Base-by-base conservation (phyloP, 2,113 vertebrate species). In the Scartelaos histophorus region DNA sequence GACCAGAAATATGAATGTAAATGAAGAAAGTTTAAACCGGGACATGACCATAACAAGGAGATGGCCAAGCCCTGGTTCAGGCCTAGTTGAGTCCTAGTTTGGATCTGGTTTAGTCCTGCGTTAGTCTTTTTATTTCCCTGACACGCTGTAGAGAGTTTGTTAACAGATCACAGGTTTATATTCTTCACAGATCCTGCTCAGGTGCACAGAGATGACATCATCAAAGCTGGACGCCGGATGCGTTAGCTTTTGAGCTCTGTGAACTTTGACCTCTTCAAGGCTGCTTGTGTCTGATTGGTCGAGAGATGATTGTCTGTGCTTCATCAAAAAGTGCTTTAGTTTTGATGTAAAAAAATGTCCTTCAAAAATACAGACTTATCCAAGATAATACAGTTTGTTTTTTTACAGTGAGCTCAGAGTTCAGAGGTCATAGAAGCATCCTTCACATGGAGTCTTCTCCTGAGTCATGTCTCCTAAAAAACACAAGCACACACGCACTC, bases 401-500 rank as follows among this genome's bases (percentile, higher is more conserved):
- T 83, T 78, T 82, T 85, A 86, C 83, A 85, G 77, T 82, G 83
- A 82, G 38, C 38, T 73, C 9, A 22, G 58, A 46, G 53, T 70
- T 82, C 70, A 71, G 49, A 78, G 75, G 75, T 21, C 38, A 45
- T 71, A 54, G 25, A 29, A 16, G 16, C 12, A 16, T 67, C 71
- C 74, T 76, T 89, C 81, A 83, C 67, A 78, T 70, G 57, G 84
- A 87, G 53, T 84, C 79, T 79, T 93, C 91, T 75, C 91, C 92
- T 83, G 90, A 92, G 0, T 85, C 88, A 76, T 81, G 83, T 79
- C 89, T 93, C 86, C 69, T 89, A 24, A 4, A 74, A 22, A 17
- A 19, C 16, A 45, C 69, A 70, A 3, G 35, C 43, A 35, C 45
- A 68, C 1, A 11, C 29, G 29, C 29, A 29, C 29, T 29, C 29